Percentiles rank a stretch among this genome's conserved stretches.
Evolutionary conservation across 1,140 invertebrate genomes (phyloP).

Genomic region (Holcopasites calliopsidis): DNA sequence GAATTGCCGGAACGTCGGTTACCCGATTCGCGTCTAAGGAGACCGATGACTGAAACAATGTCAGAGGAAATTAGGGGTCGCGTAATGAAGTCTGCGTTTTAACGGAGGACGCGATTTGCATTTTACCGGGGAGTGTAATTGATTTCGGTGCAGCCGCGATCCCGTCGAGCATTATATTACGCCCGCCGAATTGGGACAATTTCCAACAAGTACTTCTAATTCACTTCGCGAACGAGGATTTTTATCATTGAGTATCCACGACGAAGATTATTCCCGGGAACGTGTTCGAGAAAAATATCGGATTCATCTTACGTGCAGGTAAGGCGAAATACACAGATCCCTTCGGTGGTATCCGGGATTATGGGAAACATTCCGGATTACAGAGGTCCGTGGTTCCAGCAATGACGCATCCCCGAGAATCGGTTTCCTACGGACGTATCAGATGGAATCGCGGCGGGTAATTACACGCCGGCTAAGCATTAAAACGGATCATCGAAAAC

Average conservation of each 20-base stretch:
- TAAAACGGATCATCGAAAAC: conserved; percentile 10
- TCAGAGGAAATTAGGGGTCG: conserved; percentile 45
- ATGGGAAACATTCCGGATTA: conserved; percentile 58
- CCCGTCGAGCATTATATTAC: not conserved
- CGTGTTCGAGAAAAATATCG: conserved; percentile 41
- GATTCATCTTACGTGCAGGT: conserved; percentile 37
- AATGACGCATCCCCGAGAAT: conserved; percentile 54
- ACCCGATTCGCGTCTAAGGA: conserved; percentile 38
- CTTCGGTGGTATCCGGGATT: conserved; percentile 53
- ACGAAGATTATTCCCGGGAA: too few relatives aligned
- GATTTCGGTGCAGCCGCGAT: conserved; percentile 15
- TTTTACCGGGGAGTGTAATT: conserved; percentile 41
- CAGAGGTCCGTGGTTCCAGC: conserved; percentile 28
- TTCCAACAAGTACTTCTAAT: not conserved
- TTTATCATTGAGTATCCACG: too few relatives aligned
- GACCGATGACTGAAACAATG: conserved; percentile 44
- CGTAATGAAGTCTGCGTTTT: conserved; percentile 14
- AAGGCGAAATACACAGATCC: conserved; percentile 22
- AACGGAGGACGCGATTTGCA: conserved; percentile 39
- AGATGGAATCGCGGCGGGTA: conserved; percentile 38
- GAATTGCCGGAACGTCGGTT: conserved; percentile 47
- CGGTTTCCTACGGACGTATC: conserved; percentile 45
- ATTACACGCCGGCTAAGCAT: conserved; percentile 43
- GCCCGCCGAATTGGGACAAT: not conserved
- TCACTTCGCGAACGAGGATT: too few relatives aligned